Evolutionary conservation across 53 echinoderm and acorn worm genomes (phyloP).

Genomic region (Echinarachnius parma): DNA sequence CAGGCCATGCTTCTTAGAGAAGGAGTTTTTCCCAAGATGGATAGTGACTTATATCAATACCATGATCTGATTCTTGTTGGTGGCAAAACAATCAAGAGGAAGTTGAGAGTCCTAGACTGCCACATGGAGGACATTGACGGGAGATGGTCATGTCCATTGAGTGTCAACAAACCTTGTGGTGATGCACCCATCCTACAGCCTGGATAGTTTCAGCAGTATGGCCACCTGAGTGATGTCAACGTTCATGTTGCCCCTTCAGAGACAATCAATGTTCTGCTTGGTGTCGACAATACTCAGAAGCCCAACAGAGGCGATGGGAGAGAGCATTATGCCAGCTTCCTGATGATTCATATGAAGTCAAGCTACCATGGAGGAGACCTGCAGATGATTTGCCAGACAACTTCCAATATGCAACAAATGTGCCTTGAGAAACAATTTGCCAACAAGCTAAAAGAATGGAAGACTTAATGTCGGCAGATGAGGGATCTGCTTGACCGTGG

Average conservation of each 20-base stretch:
- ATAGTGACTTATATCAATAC: too few species aligned
- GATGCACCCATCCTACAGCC: slow-evolving; percentile 44
- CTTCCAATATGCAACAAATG: slow-evolving; percentile 43
- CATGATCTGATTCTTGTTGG: too few species aligned
- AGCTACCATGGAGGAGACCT: slow-evolving; percentile 60
- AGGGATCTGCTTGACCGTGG: slow-evolving; percentile 49
- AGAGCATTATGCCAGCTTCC: too few species aligned
- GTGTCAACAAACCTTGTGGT: too few species aligned
- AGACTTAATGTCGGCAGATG: slow-evolving; percentile 60
- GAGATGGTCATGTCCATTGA: too few species aligned
- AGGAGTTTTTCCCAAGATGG: too few species aligned
- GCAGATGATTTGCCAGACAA: slow-evolving; percentile 67
- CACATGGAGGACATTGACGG: too few species aligned
- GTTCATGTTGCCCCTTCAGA: slow-evolving; percentile 50
- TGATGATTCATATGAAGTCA: slow-evolving; percentile 61
- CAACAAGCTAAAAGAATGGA: slow-evolving; percentile 38
- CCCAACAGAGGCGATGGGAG: too few species aligned
- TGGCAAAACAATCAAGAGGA: too few species aligned
- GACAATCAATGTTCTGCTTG: slow-evolving; percentile 61
- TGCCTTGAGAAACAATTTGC: slow-evolving; percentile 60
- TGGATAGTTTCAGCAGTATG: too few species aligned
- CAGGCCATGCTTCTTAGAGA: too few species aligned
- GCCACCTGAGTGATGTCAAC: slow-evolving; percentile 54
- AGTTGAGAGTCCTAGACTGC: too few species aligned
- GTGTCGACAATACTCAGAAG: slow-evolving; percentile 61